Percentiles rank a stretch among this genome's conserved stretches.
phyloP scores from a whole-genome alignment of 1,140 invertebrate genomes.

The Goniozus legneri region DNA sequence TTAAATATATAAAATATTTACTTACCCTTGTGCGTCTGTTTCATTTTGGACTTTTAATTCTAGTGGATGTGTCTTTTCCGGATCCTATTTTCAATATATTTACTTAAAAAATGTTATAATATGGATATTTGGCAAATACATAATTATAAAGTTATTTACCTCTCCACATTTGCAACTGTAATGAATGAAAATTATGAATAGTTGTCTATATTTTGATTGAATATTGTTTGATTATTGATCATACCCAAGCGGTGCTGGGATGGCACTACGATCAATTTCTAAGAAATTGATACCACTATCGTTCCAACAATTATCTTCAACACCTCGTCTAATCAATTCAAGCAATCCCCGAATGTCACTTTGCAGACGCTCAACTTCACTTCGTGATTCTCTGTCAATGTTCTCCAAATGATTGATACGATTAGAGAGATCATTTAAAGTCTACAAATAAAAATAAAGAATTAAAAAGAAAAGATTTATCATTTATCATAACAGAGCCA shows the following conservation, averaged over 20 bases:
- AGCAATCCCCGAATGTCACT: constrained; percentile 45
- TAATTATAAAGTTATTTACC: constrained; percentile 7
- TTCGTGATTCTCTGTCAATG: constrained; percentile 29
- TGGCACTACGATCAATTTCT: constrained; percentile 34
- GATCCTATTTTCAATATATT: constrained; percentile 18
- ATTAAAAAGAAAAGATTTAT: constrained; percentile 8
- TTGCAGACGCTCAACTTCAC: constrained; percentile 39
- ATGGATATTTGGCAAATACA: too few relatives aligned
- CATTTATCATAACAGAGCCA: background rate
- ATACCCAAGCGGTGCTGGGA: constrained; percentile 35
- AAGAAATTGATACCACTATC: constrained; percentile 40
- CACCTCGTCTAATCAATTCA: constrained; percentile 42
- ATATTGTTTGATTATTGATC: too few relatives aligned
- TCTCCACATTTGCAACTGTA: constrained; percentile 30
- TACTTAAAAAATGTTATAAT: too few relatives aligned
- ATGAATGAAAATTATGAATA: constrained; percentile 15
- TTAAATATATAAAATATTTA: constrained; percentile 4
- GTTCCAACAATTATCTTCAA: constrained; percentile 40
- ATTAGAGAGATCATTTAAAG: constrained; percentile 33
- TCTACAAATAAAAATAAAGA: too few relatives aligned
- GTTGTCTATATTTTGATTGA: background rate
- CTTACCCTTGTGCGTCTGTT: constrained; percentile 27
- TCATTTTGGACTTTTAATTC: constrained; percentile 31
- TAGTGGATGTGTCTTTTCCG: constrained; percentile 20
- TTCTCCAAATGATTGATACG: constrained; percentile 33